A percentile compares a stretch with the other conserved stretches of the same genome.
Evolutionary conservation across 2,888 invertebrate species (phyloP).

Genomic region (Diarsia dahlii): DNA sequence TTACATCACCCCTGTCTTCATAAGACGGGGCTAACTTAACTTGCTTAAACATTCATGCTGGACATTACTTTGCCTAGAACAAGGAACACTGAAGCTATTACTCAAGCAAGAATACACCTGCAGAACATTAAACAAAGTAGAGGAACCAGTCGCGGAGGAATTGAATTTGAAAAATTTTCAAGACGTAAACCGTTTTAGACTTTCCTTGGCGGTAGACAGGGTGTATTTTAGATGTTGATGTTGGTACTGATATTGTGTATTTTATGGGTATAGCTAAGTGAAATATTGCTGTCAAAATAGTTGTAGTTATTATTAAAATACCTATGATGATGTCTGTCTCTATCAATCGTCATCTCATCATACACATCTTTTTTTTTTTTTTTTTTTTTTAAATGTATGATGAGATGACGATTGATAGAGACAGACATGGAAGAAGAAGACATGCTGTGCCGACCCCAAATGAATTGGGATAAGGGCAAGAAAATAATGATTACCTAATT

Average conservation of each 20-base stretch:
- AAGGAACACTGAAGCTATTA: constrained; percentile 72
- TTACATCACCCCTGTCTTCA: constrained; percentile 64
- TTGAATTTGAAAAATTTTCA: constrained; percentile 74
- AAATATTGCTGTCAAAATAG: neutral
- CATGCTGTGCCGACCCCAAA: too few species aligned
- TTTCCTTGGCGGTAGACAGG: constrained; percentile 19
- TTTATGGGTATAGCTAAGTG: neutral
- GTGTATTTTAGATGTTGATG: neutral
- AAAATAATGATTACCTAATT: too few species aligned
- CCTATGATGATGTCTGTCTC: too few species aligned
- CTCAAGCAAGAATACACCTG: constrained; percentile 73
- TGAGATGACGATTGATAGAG: too few species aligned
- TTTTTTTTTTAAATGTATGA: too few species aligned
- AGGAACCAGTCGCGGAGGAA: constrained; percentile 68
- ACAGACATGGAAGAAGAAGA: too few species aligned
- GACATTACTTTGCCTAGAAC: constrained; percentile 69
- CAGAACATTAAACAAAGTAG: constrained; percentile 74
- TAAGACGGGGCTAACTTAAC: constrained; percentile 55
- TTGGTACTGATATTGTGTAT: neutral
- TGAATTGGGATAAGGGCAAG: too few species aligned
- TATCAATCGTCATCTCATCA: too few species aligned
- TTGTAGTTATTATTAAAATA: neutral
- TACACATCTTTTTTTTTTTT: too few species aligned
- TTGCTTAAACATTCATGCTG: constrained; percentile 61
- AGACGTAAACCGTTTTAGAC: constrained; percentile 60